Evolutionary conservation across 1,140 invertebrate genomes (phyloP).

Genomic region (Augochlora pura): DNA sequence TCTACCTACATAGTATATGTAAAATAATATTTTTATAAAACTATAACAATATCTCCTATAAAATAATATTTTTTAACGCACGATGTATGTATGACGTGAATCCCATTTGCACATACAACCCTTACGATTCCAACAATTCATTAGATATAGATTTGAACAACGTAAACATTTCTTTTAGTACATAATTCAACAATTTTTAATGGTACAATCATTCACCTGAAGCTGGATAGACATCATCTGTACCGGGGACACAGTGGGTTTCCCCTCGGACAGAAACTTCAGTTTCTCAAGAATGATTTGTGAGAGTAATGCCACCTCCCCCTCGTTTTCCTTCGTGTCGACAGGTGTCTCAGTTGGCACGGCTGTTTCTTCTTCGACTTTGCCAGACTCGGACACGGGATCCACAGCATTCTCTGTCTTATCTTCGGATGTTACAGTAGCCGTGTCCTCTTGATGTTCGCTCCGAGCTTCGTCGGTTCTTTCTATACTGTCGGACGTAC

Average conservation of each 20-base stretch:
- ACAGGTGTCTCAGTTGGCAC: not conserved
- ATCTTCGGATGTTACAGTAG: not conserved
- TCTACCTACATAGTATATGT: no score
- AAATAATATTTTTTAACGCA: no score
- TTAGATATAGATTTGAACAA: no score
- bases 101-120: no score
- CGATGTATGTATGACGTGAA: no score
- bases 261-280: slow-evolving; percentile 84
- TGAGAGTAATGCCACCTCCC: slow-evolving; percentile 76
- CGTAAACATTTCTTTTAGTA: no score
- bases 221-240: slow-evolving; percentile 85
- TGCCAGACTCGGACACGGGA: slow-evolving; percentile 17
- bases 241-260: slow-evolving; percentile 82
- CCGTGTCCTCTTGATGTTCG: slow-evolving; percentile 20
- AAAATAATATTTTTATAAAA: no score
- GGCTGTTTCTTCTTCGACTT: slow-evolving; percentile 59
- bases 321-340: slow-evolving; percentile 29
- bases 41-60: no score
- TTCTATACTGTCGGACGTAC: slow-evolving; percentile 3
- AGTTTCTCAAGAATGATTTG: slow-evolving; percentile 83
- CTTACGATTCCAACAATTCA: no score
- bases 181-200: no score
- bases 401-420: not conserved
- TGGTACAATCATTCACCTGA: slow-evolving; percentile 80
- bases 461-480: not conserved